phyloP scores from a whole-genome alignment of 2,113 vertebrate species.

The Lanius collurio region DNA sequence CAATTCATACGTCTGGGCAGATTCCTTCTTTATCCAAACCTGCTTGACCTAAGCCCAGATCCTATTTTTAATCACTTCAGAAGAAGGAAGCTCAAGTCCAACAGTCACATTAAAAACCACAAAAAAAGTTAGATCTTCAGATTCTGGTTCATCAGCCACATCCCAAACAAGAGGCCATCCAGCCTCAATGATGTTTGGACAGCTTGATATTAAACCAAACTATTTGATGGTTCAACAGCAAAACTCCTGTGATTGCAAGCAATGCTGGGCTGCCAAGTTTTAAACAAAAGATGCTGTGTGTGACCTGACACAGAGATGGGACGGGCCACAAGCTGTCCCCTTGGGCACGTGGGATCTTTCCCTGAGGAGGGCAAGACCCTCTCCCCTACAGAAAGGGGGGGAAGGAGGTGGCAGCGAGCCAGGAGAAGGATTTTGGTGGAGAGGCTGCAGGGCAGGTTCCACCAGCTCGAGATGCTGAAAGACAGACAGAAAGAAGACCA shows the following conservation, averaged over 20 bases:
- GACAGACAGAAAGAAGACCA: background rate
- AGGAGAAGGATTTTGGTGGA: background rate
- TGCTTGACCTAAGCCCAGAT: background rate
- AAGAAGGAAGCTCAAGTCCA: background rate
- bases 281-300: background rate
- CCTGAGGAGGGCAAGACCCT: rapidly evolving
- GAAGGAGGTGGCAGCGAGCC: background rate
- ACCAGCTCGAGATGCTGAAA: slow-evolving; percentile 8
- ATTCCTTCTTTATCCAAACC: background rate
- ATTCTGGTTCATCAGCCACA: background rate
- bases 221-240: slow-evolving; percentile 14
- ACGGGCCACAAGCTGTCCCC: background rate
- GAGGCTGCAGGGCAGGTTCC: background rate
- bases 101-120: background rate
- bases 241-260: background rate
- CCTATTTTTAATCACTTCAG: background rate
- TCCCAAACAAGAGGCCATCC: background rate
- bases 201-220: slow-evolving; percentile 15
- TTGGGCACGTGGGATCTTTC: background rate
- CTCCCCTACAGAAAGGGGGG: rapidly evolving
- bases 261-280: background rate
- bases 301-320: background rate
- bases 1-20: background rate
- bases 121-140: background rate
- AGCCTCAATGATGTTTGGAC: background rate